Base-by-base conservation (phyloP, 2,797 vertebrate species). In the Emys orbicularis region DNA sequence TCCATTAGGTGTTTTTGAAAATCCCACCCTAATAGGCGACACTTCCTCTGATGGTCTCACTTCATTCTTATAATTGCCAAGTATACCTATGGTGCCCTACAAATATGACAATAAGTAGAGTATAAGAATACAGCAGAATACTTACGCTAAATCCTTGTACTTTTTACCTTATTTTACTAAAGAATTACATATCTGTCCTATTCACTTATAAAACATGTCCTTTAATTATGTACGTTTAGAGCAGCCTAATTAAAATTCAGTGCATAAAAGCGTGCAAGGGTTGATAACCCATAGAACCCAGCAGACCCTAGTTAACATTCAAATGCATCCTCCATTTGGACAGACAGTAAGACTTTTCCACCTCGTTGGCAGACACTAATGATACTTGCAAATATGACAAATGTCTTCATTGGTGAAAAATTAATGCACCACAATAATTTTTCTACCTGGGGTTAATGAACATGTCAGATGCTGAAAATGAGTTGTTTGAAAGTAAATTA, bases 401-500 rank as follows among this genome's bases (percentile, higher is more conserved):
- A 99, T 99, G 98, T 99, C 98, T 98, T 98, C 98, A 98, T 98
- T 98, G 98, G 98, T 98, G 97, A 99, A 99, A 99, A 99, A 99
- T 99, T 99, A 98, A 99, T 99, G 98, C 97, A 97, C 98, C 98
- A 98, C 98, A 98, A 98, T 98, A 98, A 99, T 99, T 99, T 99
- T 98, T 99, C 98, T 97, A 98, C 98, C 98, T 98, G 97, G 98
- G 99, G 99, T 99, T 99, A 99, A 99, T 99, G 99, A 99, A 99
- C 98, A 98, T 99, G 99, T 99, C 99, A 99, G 98, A 98, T 98
- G 98, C 98, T 98, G 98, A 99, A 99, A 99, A 99, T 99, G 96
- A 99, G 99, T 99, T 99, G 99, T 99, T 99, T 99, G 98, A 99
- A 98, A 99, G 98, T 98, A 99, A 99, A 99, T 99, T 98, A 99